Conservation (phyloP, 2,113 vertebrate genomes). For the Gorsachius goisagi region DNA sequence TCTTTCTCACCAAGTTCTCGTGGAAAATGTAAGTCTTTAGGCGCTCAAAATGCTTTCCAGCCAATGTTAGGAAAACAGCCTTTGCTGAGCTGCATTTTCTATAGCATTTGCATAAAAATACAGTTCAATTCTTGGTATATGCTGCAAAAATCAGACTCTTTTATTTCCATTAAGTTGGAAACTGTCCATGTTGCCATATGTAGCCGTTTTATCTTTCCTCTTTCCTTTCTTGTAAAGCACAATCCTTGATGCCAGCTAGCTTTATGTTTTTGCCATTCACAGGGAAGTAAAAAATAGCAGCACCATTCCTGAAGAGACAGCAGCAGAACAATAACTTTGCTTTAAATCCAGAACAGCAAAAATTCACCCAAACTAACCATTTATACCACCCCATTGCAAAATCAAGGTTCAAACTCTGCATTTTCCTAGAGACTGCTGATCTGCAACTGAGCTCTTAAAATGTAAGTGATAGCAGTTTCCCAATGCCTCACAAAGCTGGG, state of each 20-base stretch:
- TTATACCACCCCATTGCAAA: neutral
- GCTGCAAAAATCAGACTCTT: slow-evolving; percentile 32
- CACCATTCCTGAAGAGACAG: neutral
- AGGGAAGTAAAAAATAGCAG: slow-evolving; percentile 20
- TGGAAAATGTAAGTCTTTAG: slow-evolving; percentile 28
- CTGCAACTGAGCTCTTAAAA: neutral
- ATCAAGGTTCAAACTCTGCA: neutral
- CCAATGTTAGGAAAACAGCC: neutral
- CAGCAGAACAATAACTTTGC: slow-evolving; percentile 4
- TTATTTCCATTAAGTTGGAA: slow-evolving; percentile 52
- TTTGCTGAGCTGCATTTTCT: slow-evolving; percentile 54
- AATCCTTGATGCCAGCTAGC: slow-evolving; percentile 22
- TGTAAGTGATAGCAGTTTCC: neutral
- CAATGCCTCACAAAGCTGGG: neutral
- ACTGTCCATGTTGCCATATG: slow-evolving; percentile 59
- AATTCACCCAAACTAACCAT: neutral
- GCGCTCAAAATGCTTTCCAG: slow-evolving; percentile 1
- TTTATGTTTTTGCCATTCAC: slow-evolving; percentile 47
- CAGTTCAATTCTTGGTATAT: neutral
- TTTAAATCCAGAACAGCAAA: neutral
- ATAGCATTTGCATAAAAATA: slow-evolving; percentile 53
- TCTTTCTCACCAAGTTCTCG: neutral
- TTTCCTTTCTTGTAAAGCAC: slow-evolving; percentile 11
- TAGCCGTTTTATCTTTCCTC: slow-evolving; percentile 37
- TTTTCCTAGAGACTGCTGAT: neutral